phyloP scores from a whole-genome alignment of 2,888 invertebrate genomes.

The Euphydryas editha region DNA sequence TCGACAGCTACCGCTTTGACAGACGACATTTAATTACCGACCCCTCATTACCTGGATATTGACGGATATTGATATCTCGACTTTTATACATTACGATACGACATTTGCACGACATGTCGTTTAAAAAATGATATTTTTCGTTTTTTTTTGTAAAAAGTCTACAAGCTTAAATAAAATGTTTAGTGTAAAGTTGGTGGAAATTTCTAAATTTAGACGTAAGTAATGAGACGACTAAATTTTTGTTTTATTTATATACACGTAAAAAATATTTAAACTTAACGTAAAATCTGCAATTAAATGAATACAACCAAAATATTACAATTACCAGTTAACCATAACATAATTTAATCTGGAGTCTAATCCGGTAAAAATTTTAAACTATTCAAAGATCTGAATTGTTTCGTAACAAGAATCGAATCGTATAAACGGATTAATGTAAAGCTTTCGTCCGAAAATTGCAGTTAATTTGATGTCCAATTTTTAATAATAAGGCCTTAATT shows the following conservation, averaged over 20 bases:
- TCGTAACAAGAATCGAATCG: slow-evolving; percentile 36
- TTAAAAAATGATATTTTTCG: too few relatives aligned
- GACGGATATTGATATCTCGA: slow-evolving; percentile 69
- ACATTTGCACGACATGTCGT: slow-evolving; percentile 43
- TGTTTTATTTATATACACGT: too few relatives aligned
- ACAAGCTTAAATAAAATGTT: neutral
- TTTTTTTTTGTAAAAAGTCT: too few relatives aligned
- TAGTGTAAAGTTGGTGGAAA: too few relatives aligned
- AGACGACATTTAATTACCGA: slow-evolving; percentile 81
- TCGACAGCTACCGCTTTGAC: slow-evolving; percentile 77
- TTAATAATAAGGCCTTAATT: slow-evolving; percentile 78
- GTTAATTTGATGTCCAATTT: slow-evolving; percentile 67
- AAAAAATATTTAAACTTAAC: too few relatives aligned
- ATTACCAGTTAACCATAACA: too few relatives aligned
- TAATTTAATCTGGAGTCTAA: too few relatives aligned
- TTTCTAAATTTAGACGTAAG: too few relatives aligned
- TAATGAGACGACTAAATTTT: too few relatives aligned
- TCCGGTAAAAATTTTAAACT: too few relatives aligned
- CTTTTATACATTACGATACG: slow-evolving; percentile 48
- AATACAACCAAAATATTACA: too few relatives aligned
- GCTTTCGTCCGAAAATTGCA: slow-evolving; percentile 69
- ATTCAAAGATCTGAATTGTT: neutral
- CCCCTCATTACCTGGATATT: slow-evolving; percentile 80
- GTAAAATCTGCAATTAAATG: too few relatives aligned
- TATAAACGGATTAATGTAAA: slow-evolving; percentile 47